These are phyloP conservation scores for Halictus quadricinctus DNA, from an alignment of 2,888 invertebrate genomes.

Conservation along the genomic window DNA sequence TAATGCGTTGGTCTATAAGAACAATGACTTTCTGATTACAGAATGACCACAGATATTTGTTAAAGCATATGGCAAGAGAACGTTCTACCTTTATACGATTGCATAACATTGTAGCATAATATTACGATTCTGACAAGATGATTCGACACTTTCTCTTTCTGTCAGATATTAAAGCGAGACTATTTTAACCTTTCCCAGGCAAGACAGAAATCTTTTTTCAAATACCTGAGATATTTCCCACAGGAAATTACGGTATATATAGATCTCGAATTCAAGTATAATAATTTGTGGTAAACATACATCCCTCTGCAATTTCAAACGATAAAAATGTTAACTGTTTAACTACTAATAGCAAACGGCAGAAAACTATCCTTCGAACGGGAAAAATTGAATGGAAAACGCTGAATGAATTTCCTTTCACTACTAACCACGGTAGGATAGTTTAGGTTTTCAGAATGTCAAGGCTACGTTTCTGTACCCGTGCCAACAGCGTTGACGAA, in stretches of 20 bases:
- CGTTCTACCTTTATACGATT: not conserved
- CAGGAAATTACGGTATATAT: not conserved
- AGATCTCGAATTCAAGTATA: not conserved
- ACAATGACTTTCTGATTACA: not conserved
- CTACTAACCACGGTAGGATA: not conserved
- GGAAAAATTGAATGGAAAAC: not conserved
- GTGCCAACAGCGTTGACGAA: not conserved
- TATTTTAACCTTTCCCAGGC: not conserved
- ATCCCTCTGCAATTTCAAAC: not conserved
- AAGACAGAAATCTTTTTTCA: not conserved
- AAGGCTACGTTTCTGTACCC: not conserved
- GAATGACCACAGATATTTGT: not conserved
- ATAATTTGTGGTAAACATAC: not conserved
- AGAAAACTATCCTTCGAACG: not conserved
- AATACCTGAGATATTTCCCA: not conserved
- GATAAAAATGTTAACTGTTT: not conserved
- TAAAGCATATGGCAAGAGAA: not conserved
- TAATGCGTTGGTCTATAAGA: not conserved
- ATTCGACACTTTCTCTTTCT: not conserved
- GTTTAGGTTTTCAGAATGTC: not conserved
- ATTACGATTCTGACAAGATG: constrained; percentile 2
- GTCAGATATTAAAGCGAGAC: not conserved
- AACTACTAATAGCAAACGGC: not conserved
- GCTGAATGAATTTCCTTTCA: not conserved
- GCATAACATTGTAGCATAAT: not conserved